Evolutionary conservation across 1,140 invertebrate species (phyloP).

Genomic region (Anastrepha ludens): DNA sequence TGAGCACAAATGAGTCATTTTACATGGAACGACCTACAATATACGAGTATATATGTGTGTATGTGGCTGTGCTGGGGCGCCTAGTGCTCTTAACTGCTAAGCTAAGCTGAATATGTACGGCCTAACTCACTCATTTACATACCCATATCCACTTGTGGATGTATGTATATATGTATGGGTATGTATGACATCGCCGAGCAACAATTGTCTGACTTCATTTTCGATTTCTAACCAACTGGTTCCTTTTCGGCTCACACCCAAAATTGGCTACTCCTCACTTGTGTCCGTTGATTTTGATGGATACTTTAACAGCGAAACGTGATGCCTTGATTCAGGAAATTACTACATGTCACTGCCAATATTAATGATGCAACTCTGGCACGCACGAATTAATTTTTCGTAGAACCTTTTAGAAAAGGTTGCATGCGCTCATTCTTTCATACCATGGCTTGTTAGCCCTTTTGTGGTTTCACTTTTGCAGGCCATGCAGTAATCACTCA

Average conservation of each 20-base stretch:
- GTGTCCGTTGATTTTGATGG: conserved; percentile 40
- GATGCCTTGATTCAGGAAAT: conserved; percentile 49
- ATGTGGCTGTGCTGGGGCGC: neutral
- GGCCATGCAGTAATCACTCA: neutral
- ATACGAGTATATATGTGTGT: neutral
- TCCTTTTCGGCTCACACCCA: neutral
- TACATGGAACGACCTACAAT: neutral
- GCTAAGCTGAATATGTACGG: neutral
- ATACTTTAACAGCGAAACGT: conserved; percentile 21
- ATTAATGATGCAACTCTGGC: conserved; percentile 31
- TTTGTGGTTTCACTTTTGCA: conserved; percentile 1
- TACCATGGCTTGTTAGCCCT: neutral
- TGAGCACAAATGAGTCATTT: conserved; percentile 25
- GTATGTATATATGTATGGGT: no score
- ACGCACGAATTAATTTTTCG: conserved; percentile 14
- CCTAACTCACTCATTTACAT: neutral
- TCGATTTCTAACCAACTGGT: no score
- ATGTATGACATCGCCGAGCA: no score
- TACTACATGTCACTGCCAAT: conserved; percentile 41
- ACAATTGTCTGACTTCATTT: no score
- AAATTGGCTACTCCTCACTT: neutral
- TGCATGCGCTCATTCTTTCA: neutral
- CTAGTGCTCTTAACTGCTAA: neutral
- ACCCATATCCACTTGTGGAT: neutral
- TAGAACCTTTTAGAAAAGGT: neutral